Base-by-base conservation (phyloP, 2,797 vertebrate genomes). In the Macropodus opercularis region DNA sequence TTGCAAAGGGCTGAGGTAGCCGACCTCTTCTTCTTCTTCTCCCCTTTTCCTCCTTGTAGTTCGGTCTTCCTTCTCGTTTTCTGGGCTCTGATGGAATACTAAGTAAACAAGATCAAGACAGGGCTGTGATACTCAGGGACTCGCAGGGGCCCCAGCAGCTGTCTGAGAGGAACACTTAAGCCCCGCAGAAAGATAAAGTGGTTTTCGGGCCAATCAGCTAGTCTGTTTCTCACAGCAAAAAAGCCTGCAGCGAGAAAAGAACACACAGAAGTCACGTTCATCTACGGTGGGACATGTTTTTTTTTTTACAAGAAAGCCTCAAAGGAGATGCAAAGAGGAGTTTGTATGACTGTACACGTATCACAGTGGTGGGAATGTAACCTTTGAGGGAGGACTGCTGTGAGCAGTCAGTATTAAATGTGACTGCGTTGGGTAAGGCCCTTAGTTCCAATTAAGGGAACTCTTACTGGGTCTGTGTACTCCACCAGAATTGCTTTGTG, bases 31-130 rank as follows among this genome's bases (percentile, higher is more conserved):
- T 31, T 48, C 44, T 23, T 47, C 66, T 21, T 15, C 39, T 40
- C 24, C n/a, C 24, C 17, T 18, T 38, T 24, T 14, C 23, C 4
- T 21, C 14, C 3, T 38, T 8, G 29, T 60, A 36, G 10, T 51
- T 47, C 4, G 8, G 19, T 70, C 60, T 43, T 61, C 46, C 3
- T 51, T 32, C 48, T 74, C 12, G 1, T 72, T n/a, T 64, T 73
- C 36, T 15, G 21, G 44, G 46, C 71, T 81, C 58, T 65, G 63
- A 65, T 50, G 56, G 86, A 88, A 86, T 80, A 80, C 84, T 81
- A 80, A 85, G 65, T 73, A 86, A 85, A 86, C 64, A 81, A 79
- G 84, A 86, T 86, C 74, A 88, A 90, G 80, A 75, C 59, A 27
- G 32, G 58, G 60, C 41, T 23, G 57, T 43, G 68, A 47, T 57